A percentile compares a stretch with the other conserved stretches of the same genome.
phyloP scores from a whole-genome alignment of 2,113 vertebrate species.

The Trachemys scripta region DNA sequence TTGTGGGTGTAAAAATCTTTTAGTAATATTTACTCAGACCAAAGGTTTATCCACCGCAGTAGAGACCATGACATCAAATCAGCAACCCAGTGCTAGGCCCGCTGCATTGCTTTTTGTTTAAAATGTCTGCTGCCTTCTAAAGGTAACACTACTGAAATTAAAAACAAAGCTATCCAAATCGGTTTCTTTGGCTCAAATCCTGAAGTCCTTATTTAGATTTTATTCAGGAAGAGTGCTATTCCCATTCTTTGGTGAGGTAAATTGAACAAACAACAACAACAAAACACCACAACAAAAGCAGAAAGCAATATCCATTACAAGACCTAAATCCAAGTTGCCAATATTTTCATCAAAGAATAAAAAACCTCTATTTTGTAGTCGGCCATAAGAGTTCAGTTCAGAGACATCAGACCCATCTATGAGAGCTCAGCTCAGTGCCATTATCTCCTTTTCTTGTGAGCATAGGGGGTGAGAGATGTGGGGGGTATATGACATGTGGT shows the following conservation, averaged over 20 bases:
- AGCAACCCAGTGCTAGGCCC: background rate
- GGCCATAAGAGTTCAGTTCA: background rate
- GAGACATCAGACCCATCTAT: background rate
- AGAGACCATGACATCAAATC: background rate
- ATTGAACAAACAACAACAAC: background rate
- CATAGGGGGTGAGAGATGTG: background rate
- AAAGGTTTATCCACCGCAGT: background rate
- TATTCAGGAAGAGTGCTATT: background rate
- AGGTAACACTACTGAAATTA: background rate
- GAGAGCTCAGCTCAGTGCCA: background rate
- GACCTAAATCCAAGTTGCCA: background rate
- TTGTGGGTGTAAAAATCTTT: background rate
- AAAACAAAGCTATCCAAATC: background rate
- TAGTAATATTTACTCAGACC: background rate
- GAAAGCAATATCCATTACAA: background rate
- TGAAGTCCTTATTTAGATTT: background rate
- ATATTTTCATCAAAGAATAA: background rate
- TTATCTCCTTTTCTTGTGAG: background rate
- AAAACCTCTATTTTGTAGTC: background rate
- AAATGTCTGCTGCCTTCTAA: background rate
- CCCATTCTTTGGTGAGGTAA: background rate
- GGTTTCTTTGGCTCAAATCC: background rate
- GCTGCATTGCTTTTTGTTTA: accelerated
- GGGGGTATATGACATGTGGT: background rate
- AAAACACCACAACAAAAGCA: background rate